Conservation (phyloP, 1,140 invertebrate genomes). For the Frieseomelitta varia region DNA sequence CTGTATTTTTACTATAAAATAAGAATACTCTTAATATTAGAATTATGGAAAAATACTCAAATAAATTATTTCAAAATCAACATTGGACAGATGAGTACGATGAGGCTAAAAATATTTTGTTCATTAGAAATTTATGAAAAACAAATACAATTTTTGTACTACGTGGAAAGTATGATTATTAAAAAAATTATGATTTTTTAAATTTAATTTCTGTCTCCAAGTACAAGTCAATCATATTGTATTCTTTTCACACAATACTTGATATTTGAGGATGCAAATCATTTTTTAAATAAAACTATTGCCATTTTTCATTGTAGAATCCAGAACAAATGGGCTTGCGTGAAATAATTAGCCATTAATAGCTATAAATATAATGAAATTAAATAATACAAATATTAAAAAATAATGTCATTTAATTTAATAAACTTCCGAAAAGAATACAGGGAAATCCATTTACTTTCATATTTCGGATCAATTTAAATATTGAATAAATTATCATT, state of each 20-base stretch:
- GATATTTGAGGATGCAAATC: neutral
- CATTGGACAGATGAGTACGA: neutral
- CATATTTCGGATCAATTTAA: neutral
- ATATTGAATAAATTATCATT: neutral
- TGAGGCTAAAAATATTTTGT: constrained; percentile 20
- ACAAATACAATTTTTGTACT: neutral
- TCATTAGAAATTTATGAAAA: constrained; percentile 30
- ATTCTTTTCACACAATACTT: neutral
- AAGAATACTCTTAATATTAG: constrained; percentile 20
- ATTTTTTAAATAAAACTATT: neutral
- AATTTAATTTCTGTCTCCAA: neutral
- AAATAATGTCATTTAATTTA: neutral
- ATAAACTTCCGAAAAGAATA: neutral
- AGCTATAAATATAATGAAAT: neutral
- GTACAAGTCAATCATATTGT: neutral
- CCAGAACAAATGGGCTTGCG: neutral
- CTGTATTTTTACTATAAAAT: neutral
- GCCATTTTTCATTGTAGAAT: neutral
- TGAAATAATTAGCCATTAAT: neutral
- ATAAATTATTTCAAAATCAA: constrained; percentile 30
- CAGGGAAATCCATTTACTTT: constrained; percentile 10
- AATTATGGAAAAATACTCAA: constrained; percentile 9
- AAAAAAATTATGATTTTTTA: constrained; percentile 24
- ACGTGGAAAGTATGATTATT: constrained; percentile 33
- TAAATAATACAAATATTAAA: constrained; percentile 1